phyloP scores from a whole-genome alignment of 2,113 vertebrate species.

The Taxidea taxus region DNA sequence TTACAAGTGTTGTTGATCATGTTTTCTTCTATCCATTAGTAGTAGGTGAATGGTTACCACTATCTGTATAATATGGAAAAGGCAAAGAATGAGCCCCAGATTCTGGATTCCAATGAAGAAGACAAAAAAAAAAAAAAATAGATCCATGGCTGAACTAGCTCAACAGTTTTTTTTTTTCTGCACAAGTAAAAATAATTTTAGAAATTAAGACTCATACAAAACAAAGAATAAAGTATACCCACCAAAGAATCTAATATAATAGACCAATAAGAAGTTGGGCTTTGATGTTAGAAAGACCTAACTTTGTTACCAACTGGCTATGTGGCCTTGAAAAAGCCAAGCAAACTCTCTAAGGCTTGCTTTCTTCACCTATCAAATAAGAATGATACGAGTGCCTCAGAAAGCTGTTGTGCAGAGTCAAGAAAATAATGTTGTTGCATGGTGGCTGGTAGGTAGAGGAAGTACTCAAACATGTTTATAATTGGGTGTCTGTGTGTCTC shows the following conservation, averaged over 20 bases:
- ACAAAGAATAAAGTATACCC: background rate
- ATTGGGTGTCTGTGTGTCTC: background rate
- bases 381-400: background rate
- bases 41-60: background rate
- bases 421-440: background rate
- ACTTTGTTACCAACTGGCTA: background rate
- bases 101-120: background rate
- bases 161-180: background rate
- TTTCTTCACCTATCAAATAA: background rate
- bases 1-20: background rate
- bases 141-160: background rate
- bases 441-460: background rate
- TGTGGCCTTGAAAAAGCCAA: background rate
- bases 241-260: background rate
- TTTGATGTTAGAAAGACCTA: background rate
- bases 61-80: background rate
- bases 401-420: background rate
- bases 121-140: background rate
- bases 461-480: background rate
- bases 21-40: background rate
- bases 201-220: slow-evolving; percentile 22
- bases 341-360: background rate
- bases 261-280: background rate
- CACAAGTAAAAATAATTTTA: background rate
- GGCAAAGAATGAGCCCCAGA: background rate